Base-by-base conservation (phyloP, 1,140 invertebrate species). In the Teleopsis dalmanni region DNA sequence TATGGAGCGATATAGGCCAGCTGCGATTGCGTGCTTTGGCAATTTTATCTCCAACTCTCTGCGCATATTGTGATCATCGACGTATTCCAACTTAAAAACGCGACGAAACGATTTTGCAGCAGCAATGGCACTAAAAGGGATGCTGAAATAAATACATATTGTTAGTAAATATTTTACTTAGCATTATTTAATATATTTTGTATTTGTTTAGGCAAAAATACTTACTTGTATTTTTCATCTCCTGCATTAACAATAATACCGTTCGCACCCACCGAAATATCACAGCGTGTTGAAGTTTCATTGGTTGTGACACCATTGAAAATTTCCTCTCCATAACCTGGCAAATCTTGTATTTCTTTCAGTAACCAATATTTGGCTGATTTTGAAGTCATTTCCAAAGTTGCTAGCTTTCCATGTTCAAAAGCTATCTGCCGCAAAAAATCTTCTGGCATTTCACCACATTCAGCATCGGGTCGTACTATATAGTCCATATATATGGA, bases 1-100 rank as follows among this genome's bases (percentile, higher is more conserved):
- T 43, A 92, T 84, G n/a, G 87, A 87, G 34, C 89, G 76, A 65
- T 92, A 92, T 3, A 92, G 72, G 27, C 85, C 85, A 14, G 82
- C 84, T 8, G 88, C 88, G 14, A 83, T 79, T 19, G 83, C 80
- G 40, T 80, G 81, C 40, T 85, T 89, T 52, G 85, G 81, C 67
- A 91, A 78, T 73, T 88, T 89, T 50, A 90, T 82, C 59, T 87
- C 82, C 34, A 90, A 72, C 21, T 81, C 75, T 11, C 81, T 78
- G 57, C 83, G 80, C 51, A 80, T 76, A 19, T 83, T 84, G 47
- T 86, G 80, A 43, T 80, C 76, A 9, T 81, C 80, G 21, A 85
- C 74, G 62, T 87, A 87, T 37, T 81, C 78, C 61, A 92, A 69
- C 59, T 87, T 82, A 65, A 91, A 88, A 51, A 78, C 79, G 40